Evolutionary conservation across 1,140 invertebrate species (phyloP), one percentile per base, ranked within the genome.

Genomic region (Parapsyche elsis): DNA sequence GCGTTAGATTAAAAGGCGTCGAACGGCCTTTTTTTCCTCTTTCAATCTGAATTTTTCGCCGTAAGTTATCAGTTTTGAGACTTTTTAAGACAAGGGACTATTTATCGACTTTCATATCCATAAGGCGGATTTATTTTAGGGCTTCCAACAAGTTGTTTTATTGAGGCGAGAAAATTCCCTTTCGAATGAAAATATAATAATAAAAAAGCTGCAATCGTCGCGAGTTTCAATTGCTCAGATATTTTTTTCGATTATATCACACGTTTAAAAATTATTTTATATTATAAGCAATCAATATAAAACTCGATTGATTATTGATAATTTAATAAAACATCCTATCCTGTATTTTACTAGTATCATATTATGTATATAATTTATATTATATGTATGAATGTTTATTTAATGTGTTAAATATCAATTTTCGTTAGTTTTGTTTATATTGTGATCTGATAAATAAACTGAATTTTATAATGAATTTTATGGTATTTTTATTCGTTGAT

Each of bases 101-200:
- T 77, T 75, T 64, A 77, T 77, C 21, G 53, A 61, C 24, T 77
- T 64, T 75, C 73, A 59, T 75, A 75, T 75, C 73, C 44, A 75
- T 53, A 75, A 64, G 57, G 49, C 45, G 49, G 57, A 77, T 77
- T 77, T 77, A 77, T 77, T 77, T 64, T 77, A 67, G 75, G 30
- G 75, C 75, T 77, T 77, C 75, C 75, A 77, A 77, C 75, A 64
- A 45, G 53, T 77, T 24, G 44, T 64, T 64, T 30, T 77, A 38
- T 75, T 75, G 19, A 75, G 53, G 24, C 14, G 46, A 75, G 24
- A 26, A 67, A 30, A 26, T 21, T 26, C 21, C 30, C 30, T 38
- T 38, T 38, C 30, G 30, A 7, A 10, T 53, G 49, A 10, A 53
- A 53, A n/a, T n/a, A n/a, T n/a, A n/a, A n/a, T n/a, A n/a, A n/a